Evolutionary conservation across 2,113 vertebrate genomes (phyloP).

Genomic region (Anguilla japonica): DNA sequence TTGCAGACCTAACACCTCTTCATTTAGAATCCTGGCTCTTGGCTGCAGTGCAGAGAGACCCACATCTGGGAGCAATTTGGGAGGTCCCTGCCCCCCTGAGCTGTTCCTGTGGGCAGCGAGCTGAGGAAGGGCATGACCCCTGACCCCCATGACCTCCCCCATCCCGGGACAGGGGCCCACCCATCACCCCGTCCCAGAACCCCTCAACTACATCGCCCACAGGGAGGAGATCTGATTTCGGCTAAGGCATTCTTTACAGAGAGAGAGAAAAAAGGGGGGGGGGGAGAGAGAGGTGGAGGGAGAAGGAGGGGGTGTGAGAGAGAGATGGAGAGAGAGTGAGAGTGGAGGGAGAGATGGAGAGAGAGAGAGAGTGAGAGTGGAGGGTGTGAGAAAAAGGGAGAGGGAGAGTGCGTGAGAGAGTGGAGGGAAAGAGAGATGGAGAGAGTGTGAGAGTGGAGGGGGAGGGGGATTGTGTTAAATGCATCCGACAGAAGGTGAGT

Average conservation of each 20-base stretch:
- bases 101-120: slow-evolving; percentile 40
- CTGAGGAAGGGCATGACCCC: slow-evolving; percentile 23
- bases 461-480: too few relatives aligned
- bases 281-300: slow-evolving; percentile 48
- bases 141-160: slow-evolving; percentile 30
- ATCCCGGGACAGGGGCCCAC: slow-evolving; percentile 21
- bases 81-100: slow-evolving; percentile 44
- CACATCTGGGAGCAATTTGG: slow-evolving; percentile 46
- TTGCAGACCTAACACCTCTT: neutral
- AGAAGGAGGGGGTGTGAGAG: slow-evolving; percentile 39
- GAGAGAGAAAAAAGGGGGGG: slow-evolving; percentile 21
- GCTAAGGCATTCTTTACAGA: neutral
- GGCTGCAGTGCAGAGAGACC: slow-evolving; percentile 16
- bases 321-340: slow-evolving; percentile 55
- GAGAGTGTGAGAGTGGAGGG: too few relatives aligned
- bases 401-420: too few relatives aligned
- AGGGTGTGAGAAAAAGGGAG: too few relatives aligned
- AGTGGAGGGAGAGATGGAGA: slow-evolving; percentile 1
- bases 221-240: slow-evolving; percentile 30
- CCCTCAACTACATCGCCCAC: slow-evolving; percentile 20
- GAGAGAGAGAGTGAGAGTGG: too few relatives aligned
- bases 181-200: slow-evolving; percentile 22
- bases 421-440: too few relatives aligned
- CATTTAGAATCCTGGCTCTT: neutral
- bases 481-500: too few relatives aligned